These are phyloP conservation scores for Quadriops clusia DNA, from an alignment of 2,888 invertebrate species.

Conservation along the genomic window DNA sequence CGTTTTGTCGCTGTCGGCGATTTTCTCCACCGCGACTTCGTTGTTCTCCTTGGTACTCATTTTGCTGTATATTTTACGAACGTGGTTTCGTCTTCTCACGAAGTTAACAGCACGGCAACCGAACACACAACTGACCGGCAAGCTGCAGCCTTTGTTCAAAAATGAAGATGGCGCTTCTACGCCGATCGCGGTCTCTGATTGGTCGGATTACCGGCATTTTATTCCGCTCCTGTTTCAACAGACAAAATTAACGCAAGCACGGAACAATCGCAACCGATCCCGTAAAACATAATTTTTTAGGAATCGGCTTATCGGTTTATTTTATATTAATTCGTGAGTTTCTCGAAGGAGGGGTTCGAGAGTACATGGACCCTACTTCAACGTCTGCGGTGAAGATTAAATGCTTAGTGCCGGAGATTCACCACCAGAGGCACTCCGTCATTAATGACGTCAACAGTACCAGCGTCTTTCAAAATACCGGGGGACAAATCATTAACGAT, in stretches of 20 bases:
- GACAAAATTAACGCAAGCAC: conserved; percentile 17
- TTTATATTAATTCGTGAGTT: no score
- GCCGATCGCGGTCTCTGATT: conserved; percentile 38
- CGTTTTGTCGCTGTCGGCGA: conserved; percentile 65
- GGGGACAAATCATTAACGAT: no score
- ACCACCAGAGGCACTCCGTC: conserved; percentile 25
- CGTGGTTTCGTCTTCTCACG: no score
- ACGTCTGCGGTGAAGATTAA: conserved; percentile 28
- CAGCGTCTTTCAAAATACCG: no score
- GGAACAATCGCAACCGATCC: no score
- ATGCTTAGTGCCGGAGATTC: conserved; percentile 26
- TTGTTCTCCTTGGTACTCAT: conserved; percentile 80
- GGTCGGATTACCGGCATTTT: conserved; percentile 32
- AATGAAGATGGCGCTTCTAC: conserved; percentile 72
- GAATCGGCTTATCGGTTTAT: no score
- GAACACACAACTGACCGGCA: conserved; percentile 59
- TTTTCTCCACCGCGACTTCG: conserved; percentile 77
- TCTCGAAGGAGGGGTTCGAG: conserved; percentile 62
- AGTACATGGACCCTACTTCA: conserved; percentile 41
- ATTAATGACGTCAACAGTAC: no score
- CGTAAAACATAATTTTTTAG: no score
- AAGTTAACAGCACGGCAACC: conserved; percentile 46
- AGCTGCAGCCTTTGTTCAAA: conserved; percentile 62
- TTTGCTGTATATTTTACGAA: no score
- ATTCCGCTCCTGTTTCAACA: conserved; percentile 16